Base-by-base conservation (phyloP, 2,888 invertebrate species). In the Blomia tropicalis region DNA sequence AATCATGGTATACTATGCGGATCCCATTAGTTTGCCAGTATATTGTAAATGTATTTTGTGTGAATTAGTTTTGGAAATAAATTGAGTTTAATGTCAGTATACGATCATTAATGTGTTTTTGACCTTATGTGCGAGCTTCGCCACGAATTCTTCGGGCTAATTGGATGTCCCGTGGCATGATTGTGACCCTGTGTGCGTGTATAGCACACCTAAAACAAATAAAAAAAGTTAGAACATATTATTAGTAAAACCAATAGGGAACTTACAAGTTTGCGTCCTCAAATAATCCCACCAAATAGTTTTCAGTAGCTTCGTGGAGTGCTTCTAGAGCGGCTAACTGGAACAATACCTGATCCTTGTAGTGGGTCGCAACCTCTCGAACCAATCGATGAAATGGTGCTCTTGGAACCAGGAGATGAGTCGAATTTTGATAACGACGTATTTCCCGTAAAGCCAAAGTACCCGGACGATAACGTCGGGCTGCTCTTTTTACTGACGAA, bases 211-310 rank as follows among this genome's bases (percentile, higher is more conserved):
- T 47, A 47, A 14, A 19, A 17, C 7, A 14, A 19, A n/a, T 14
- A 25, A 14, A n/a, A 25, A 11, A 7, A 47, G 22, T 47, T 17
- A 22, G n/a, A 47, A 14, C 14, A 19, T 7, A 47, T 47, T 27
- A 47, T 47, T 19, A 25, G 7, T 47, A 11, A 47, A 19, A n/a
- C n/a, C 14, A 27, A 47, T 47, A 14, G 7, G 7, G 7, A 11
- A 27, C 51, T 47, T 47, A 47, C 51, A 47, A 29, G 23, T 56
- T 56, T 11, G 56, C 29, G n/a, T 56, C 56, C 23, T 56, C 56
- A 31, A 56, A 36, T 4, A 56, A 3, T 2, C 4, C 29, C 2
- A 56, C 19, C 2, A 56, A 23, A 36, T 56, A 56, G 11, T 2
- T 3, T 31, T 56, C 56, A 5, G 56, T 14, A 31, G 56, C 56